These are phyloP conservation scores for Eurystomus gularis DNA, from an alignment of 2,113 vertebrate species.

Conservation along the genomic window DNA sequence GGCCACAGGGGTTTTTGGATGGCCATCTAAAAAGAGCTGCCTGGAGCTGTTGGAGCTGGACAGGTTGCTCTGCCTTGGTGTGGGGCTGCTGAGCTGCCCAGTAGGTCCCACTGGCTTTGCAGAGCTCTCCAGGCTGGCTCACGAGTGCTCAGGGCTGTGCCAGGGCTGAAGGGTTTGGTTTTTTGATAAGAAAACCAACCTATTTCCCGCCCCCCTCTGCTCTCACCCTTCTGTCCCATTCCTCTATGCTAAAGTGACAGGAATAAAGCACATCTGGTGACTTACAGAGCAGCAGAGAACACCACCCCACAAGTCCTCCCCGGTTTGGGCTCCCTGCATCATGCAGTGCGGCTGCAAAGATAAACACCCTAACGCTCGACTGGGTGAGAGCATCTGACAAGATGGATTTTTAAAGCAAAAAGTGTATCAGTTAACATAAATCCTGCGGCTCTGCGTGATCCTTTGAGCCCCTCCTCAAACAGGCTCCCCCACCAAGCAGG, in stretches of 20 bases:
- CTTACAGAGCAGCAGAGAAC: neutral
- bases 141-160: neutral
- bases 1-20: constrained; percentile 10
- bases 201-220: neutral
- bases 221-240: neutral
- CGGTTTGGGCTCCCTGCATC: neutral
- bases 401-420: neutral
- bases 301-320: neutral
- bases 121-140: neutral
- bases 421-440: neutral
- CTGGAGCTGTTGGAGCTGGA: neutral
- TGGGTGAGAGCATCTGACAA: neutral
- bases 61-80: neutral
- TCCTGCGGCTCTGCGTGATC: rapidly evolving
- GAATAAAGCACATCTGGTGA: neutral
- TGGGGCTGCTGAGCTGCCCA: neutral
- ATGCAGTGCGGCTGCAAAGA: rapidly evolving
- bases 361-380: neutral
- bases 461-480: neutral
- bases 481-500: neutral
- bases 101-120: neutral
- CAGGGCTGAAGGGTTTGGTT: neutral
- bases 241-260: neutral
- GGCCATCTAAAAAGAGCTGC: neutral
- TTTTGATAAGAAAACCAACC: neutral